phyloP scores from a whole-genome alignment of 2,797 vertebrate genomes.

The Poecilia gillii region DNA sequence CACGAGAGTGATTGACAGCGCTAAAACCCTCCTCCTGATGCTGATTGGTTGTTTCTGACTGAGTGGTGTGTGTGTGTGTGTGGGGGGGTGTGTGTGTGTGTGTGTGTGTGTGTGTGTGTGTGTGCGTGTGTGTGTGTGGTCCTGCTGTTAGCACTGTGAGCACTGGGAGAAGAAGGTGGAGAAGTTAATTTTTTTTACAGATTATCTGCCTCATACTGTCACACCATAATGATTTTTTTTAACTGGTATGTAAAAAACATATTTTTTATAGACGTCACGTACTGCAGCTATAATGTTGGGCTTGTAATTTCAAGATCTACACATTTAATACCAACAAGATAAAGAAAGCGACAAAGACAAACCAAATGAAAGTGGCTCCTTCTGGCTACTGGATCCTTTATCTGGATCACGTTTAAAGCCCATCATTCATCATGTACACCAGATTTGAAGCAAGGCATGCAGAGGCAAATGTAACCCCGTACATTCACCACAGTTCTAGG shows the following conservation, averaged over 20 bases:
- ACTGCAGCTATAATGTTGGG: neutral
- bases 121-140: too few species aligned
- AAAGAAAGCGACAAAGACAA: neutral
- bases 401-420: slow-evolving; percentile 70
- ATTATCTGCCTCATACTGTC: too few species aligned
- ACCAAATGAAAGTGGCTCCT: neutral
- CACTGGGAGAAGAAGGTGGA: too few species aligned
- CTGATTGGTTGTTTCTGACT: too few species aligned
- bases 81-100: too few species aligned
- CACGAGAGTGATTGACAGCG: too few species aligned
- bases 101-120: too few species aligned
- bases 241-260: too few species aligned
- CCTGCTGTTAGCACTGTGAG: too few species aligned
- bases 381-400: slow-evolving; percentile 45
- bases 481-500: slow-evolving; percentile 46
- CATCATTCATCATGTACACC: slow-evolving; percentile 64
- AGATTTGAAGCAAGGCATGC: slow-evolving; percentile 58
- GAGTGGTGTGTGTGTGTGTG: too few species aligned
- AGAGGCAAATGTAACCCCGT: slow-evolving; percentile 34
- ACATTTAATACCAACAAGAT: neutral
- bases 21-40: too few species aligned
- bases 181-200: too few species aligned
- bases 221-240: neutral
- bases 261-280: neutral
- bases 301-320: neutral